Evolutionary conservation across 1,140 invertebrate species (phyloP).

Genomic region (Cylas formicarius): DNA sequence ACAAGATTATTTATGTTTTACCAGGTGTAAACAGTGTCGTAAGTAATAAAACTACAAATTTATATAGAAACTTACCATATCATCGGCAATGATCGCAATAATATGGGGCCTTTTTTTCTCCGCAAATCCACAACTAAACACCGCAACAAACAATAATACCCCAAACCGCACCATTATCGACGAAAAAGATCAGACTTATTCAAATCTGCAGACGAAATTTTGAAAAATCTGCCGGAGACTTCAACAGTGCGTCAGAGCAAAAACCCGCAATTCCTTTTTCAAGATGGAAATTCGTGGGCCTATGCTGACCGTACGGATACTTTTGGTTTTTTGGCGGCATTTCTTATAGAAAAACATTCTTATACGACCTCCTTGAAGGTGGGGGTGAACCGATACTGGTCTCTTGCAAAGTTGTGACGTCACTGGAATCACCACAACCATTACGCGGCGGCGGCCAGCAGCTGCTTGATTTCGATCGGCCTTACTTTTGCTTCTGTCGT

Average conservation of each 20-base stretch:
- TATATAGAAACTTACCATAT: constrained; percentile 45
- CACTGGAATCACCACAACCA: constrained; percentile 19
- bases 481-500: no score
- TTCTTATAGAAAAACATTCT: constrained; percentile 11
- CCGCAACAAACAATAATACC: constrained; percentile 11
- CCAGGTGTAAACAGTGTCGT: no score
- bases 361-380: constrained; percentile 5
- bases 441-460: no score
- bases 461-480: no score
- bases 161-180: constrained; percentile 11
- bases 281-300: no score
- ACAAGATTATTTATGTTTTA: no score
- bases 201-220: background rate
- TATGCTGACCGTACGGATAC: constrained; percentile 16
- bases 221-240: background rate
- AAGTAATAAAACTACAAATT: background rate
- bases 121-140: constrained; percentile 7
- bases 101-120: constrained; percentile 46
- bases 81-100: constrained; percentile 55
- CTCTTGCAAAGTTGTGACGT: constrained; percentile 13
- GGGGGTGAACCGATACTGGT: constrained; percentile 7
- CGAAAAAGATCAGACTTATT: background rate
- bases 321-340: constrained; percentile 2
- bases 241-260: constrained; percentile 12
- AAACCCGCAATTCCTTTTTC: constrained; percentile 16